Conservation (phyloP, 1,140 invertebrate species). For the Drosophila oshimai region DNA sequence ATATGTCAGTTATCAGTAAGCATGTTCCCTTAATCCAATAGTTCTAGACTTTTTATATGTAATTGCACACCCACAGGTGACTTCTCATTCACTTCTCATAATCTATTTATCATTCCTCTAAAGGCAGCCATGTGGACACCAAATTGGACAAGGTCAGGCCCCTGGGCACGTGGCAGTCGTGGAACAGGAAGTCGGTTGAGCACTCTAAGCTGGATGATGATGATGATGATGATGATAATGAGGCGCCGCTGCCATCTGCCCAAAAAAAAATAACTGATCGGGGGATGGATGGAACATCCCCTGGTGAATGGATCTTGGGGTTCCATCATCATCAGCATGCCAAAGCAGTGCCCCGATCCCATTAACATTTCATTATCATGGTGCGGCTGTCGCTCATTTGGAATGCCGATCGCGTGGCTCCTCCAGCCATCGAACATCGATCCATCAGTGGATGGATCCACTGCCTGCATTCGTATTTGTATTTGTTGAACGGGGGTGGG, state of each 20-base stretch:
- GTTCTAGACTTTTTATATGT: too few relatives aligned
- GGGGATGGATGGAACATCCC: not conserved
- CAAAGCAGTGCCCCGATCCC: constrained; percentile 28
- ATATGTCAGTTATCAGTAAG: not conserved
- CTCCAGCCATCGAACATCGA: constrained; percentile 14
- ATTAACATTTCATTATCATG: constrained; percentile 72
- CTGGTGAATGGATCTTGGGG: not conserved
- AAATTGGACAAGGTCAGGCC: constrained; percentile 17
- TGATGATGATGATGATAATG: too few relatives aligned
- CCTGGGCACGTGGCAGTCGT: constrained; percentile 1
- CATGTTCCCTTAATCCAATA: too few relatives aligned
- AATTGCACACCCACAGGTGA: too few relatives aligned
- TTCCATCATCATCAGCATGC: constrained; percentile 21
- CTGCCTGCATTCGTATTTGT: constrained; percentile 68
- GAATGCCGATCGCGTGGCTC: constrained; percentile 42
- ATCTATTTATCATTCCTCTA: not conserved
- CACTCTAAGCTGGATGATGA: not conserved
- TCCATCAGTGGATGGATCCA: constrained; percentile 36
- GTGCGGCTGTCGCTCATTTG: constrained; percentile 44
- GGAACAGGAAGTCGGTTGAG: not conserved
- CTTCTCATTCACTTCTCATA: too few relatives aligned
- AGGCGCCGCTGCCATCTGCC: constrained; percentile 11
- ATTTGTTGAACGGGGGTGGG: not conserved
- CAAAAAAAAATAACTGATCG: not conserved
- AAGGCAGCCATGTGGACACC: not conserved